Evolutionary conservation across 2,888 invertebrate genomes (phyloP).

Genomic region (Antheraea assamensis): DNA sequence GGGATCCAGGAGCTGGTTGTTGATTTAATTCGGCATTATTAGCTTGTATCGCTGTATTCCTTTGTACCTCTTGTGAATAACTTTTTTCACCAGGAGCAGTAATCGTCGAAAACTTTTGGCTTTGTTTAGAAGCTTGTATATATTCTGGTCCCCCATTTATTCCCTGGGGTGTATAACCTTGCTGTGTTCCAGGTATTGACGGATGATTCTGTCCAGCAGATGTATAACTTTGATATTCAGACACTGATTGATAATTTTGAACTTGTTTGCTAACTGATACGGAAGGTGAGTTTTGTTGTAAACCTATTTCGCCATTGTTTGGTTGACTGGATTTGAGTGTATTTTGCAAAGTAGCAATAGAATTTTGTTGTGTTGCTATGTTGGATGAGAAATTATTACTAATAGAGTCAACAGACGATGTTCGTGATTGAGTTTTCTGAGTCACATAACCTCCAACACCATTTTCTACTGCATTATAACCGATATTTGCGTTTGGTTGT

Average conservation of each 20-base stretch:
- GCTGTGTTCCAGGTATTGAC: background rate
- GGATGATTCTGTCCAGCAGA: slow-evolving; percentile 20
- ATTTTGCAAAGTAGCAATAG: background rate
- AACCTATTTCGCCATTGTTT: background rate
- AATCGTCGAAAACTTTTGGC: background rate
- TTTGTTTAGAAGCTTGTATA: background rate
- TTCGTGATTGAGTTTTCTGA: background rate
- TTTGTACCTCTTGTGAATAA: background rate
- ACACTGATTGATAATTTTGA: slow-evolving; percentile 20
- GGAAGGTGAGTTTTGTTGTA: background rate
- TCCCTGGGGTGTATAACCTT: background rate
- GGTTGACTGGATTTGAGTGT: background rate
- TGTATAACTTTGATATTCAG: background rate
- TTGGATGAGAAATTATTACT: background rate
- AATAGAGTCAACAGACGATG: background rate
- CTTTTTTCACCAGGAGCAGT: background rate
- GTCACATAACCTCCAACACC: background rate
- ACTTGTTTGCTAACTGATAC: slow-evolving; percentile 8
- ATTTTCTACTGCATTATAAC: background rate
- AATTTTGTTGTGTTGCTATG: background rate
- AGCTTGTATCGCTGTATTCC: background rate
- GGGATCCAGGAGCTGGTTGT: background rate
- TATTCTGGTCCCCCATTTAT: background rate
- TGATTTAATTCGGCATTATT: background rate
- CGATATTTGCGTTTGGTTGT: slow-evolving; percentile 22